phyloP scores from a whole-genome alignment of 2,797 vertebrate species.

The Anguilla pacifica region DNA sequence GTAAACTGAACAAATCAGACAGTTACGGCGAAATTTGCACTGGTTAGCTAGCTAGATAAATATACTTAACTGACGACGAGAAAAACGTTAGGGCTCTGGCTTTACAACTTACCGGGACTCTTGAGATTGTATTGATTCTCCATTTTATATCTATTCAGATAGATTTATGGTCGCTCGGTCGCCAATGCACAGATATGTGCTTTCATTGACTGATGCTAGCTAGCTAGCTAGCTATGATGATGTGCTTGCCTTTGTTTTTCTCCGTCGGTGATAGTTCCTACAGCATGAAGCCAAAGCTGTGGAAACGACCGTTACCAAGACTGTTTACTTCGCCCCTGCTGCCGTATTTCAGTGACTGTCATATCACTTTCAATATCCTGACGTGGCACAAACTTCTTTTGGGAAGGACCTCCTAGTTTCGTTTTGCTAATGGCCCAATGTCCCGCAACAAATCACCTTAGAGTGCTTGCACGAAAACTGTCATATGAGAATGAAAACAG shows the following conservation, averaged over 20 bases:
- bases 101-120: constrained; percentile 69
- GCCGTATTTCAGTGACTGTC: not conserved
- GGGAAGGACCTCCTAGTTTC: constrained; percentile 15
- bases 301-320: not conserved
- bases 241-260: constrained; percentile 12
- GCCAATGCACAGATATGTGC: not conserved
- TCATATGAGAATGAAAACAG: constrained; percentile 64
- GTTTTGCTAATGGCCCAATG: constrained; percentile 20
- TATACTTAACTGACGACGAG: not conserved
- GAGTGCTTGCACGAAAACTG: constrained; percentile 45
- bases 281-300: not conserved
- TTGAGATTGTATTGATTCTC: constrained; percentile 78
- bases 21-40: not conserved
- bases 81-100: not conserved
- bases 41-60: not conserved
- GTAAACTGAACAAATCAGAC: not conserved
- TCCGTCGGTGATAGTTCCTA: not conserved
- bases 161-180: not conserved
- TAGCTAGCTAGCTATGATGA: not conserved
- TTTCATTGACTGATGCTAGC: not conserved
- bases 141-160: constrained; percentile 53
- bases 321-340: not conserved
- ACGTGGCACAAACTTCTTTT: constrained; percentile 33
- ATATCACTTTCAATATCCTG: not conserved
- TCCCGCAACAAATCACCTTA: constrained; percentile 37